phyloP scores from a whole-genome alignment of 2,113 vertebrate species.

The Syngnathus floridae region DNA sequence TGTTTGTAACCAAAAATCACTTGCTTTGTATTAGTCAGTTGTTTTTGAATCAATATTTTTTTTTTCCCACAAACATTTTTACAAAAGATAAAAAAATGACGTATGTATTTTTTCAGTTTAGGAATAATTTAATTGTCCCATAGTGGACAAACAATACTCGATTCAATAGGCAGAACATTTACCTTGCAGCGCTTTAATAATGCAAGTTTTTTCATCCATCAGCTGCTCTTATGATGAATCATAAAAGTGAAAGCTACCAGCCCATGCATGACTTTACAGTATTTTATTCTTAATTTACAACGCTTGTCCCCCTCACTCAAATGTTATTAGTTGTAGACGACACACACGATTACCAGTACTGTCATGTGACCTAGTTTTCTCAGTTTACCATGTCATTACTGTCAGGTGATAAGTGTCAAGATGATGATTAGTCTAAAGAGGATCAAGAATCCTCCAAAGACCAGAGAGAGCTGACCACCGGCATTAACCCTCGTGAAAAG shows the following conservation, averaged over 20 bases:
- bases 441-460: slow-evolving; percentile 26
- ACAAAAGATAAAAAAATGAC: background rate
- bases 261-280: background rate
- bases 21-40: background rate
- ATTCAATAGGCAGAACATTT: background rate
- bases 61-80: background rate
- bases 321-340: background rate
- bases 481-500: background rate
- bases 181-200: background rate
- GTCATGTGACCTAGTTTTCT: background rate
- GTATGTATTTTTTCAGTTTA: background rate
- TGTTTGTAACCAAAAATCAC: background rate
- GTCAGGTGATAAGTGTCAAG: slow-evolving; percentile 27
- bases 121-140: background rate
- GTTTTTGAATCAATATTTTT: background rate
- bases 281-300: too few species aligned
- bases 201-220: background rate
- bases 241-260: background rate
- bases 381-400: slow-evolving; percentile 9
- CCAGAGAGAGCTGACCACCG: slow-evolving; percentile 5
- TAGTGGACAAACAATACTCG: background rate
- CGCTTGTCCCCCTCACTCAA: too few species aligned
- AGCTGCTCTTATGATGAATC: background rate
- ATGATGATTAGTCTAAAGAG: slow-evolving; percentile 33
- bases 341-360: background rate